Conservation (phyloP, 1,140 invertebrate genomes). For the Eueides isabella region DNA sequence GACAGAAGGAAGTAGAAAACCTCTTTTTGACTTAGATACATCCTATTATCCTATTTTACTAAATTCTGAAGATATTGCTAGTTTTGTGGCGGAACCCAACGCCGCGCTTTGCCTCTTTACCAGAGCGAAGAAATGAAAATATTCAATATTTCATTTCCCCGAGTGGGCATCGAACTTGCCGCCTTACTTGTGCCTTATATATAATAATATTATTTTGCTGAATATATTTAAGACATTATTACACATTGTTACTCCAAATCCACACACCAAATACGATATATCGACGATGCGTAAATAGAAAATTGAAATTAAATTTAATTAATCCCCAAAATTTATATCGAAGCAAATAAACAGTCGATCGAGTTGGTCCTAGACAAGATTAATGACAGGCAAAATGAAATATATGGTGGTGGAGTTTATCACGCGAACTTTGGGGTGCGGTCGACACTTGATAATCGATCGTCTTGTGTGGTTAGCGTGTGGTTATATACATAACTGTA, state of each 20-base stretch:
- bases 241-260: neutral
- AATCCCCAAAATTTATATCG: slow-evolving; percentile 48
- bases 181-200: no score
- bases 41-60: no score
- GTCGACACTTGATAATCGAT: slow-evolving; percentile 31
- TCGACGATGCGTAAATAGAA: neutral
- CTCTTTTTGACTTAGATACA: no score
- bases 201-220: neutral
- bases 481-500: slow-evolving; percentile 6
- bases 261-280: neutral
- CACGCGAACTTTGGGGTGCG: slow-evolving; percentile 29
- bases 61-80: no score
- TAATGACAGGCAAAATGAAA: slow-evolving; percentile 60
- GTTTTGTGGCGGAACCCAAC: no score
- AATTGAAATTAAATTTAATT: slow-evolving; percentile 27
- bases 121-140: no score
- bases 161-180: no score
- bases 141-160: no score
- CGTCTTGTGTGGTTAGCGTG: slow-evolving; percentile 14
- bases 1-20: no score
- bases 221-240: neutral
- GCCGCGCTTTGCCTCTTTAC: no score
- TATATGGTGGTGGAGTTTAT: slow-evolving; percentile 47
- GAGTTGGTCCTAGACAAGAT: slow-evolving; percentile 54
- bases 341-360: slow-evolving; percentile 53